Evolutionary conservation across 2,888 invertebrate species (phyloP).

Genomic region (Fissipunctia ypsillon): DNA sequence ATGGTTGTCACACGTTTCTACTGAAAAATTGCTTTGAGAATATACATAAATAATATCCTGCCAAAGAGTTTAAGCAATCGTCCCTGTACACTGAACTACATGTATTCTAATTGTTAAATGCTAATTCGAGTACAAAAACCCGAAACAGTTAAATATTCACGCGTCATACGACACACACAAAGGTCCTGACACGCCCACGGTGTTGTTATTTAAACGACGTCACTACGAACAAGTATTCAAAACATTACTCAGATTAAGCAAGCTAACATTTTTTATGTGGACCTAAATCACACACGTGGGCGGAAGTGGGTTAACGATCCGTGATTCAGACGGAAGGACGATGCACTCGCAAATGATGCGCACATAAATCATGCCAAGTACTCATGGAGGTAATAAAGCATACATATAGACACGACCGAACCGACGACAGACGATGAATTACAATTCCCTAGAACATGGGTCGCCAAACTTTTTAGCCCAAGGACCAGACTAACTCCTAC

Average conservation of each 20-base stretch:
- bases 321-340: slow-evolving; percentile 78
- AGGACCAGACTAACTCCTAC: no score
- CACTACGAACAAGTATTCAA: slow-evolving; percentile 64
- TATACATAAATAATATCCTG: slow-evolving; percentile 2
- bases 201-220: slow-evolving; percentile 72
- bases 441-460: slow-evolving; percentile 35
- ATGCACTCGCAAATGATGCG: slow-evolving; percentile 68
- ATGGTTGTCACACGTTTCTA: neutral
- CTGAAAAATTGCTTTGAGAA: slow-evolving; percentile 4
- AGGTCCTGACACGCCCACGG: slow-evolving; percentile 71
- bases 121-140: slow-evolving; percentile 53
- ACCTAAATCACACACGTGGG: slow-evolving; percentile 75
- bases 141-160: slow-evolving; percentile 55
- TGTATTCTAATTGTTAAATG: slow-evolving; percentile 57
- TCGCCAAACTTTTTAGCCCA: no score
- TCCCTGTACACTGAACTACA: slow-evolving; percentile 30
- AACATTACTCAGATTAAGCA: slow-evolving; percentile 58
- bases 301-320: slow-evolving; percentile 83
- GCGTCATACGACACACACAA: slow-evolving; percentile 57
- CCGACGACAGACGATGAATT: slow-evolving; percentile 35
- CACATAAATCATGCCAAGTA: slow-evolving; percentile 49
- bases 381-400: slow-evolving; percentile 46
- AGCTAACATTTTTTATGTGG: slow-evolving; percentile 62
- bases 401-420: slow-evolving; percentile 35
- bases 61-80: slow-evolving; percentile 17